Evolutionary conservation across 2,797 vertebrate species (phyloP).

Genomic region (Acipenser oxyrinchus): DNA sequence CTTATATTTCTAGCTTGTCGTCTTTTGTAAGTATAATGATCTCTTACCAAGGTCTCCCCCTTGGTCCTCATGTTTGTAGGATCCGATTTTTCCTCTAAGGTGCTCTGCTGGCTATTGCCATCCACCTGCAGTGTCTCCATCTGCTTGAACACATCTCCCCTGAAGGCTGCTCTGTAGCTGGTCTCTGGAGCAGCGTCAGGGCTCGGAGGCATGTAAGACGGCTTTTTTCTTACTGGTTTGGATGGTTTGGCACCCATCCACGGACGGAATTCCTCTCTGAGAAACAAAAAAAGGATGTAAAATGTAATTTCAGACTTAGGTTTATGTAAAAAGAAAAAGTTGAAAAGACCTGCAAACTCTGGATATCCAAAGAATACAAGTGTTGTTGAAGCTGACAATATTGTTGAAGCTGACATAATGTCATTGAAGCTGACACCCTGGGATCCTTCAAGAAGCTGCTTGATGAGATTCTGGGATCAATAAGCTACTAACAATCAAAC

Average conservation of each 20-base stretch:
- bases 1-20: too few relatives aligned
- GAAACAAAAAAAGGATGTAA: neutral
- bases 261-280: conserved; percentile 78
- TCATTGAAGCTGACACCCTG: too few relatives aligned
- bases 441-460: too few relatives aligned
- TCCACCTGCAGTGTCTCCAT: conserved; percentile 24
- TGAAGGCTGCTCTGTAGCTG: conserved; percentile 79
- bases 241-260: conserved; percentile 77
- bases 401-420: too few relatives aligned
- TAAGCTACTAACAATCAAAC: too few relatives aligned
- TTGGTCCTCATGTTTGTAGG: conserved; percentile 23
- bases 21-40: too few relatives aligned
- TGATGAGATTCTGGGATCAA: too few relatives aligned
- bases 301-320: too few relatives aligned
- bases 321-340: too few relatives aligned
- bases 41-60: conserved; percentile 3
- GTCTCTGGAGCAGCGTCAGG: conserved; percentile 61
- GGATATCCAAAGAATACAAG: too few relatives aligned
- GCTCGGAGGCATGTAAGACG: conserved; percentile 58
- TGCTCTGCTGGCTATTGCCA: conserved; percentile 30
- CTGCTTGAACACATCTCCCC: conserved; percentile 53
- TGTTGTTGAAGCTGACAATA: too few relatives aligned
- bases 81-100: conserved; percentile 35
- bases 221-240: conserved; percentile 62
- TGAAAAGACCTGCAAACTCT: too few relatives aligned